Evolutionary conservation across 1,140 invertebrate genomes (phyloP).

Genomic region (Myzus persicae): DNA sequence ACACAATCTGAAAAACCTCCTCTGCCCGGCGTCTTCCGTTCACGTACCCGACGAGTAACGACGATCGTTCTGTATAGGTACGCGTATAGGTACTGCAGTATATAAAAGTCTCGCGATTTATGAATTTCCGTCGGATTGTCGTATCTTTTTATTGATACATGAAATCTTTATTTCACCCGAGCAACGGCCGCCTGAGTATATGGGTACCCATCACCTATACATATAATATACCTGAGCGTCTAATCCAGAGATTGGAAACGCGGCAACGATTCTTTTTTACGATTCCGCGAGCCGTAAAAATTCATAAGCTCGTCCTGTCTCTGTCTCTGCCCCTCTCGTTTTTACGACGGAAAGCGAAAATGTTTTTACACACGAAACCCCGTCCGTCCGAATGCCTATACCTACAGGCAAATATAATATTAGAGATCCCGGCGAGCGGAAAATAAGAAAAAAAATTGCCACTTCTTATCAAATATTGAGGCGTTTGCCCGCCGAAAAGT

Average conservation of each 20-base stretch:
- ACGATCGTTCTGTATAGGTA: not conserved
- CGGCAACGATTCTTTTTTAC: conserved; percentile 34
- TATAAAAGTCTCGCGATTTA: not conserved
- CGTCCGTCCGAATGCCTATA: not conserved
- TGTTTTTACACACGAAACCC: conserved; percentile 1
- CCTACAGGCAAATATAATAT: not conserved
- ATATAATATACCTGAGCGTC: not conserved
- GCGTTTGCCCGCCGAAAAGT: not conserved
- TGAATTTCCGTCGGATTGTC: conserved; percentile 21
- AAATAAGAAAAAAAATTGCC: not conserved
- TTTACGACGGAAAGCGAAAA: conserved; percentile 21
- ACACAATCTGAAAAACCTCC: not conserved
- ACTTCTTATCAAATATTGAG: conserved; percentile 32
- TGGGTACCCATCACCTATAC: too few species aligned
- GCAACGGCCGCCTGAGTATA: not conserved
- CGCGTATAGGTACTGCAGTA: not conserved
- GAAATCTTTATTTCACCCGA: conserved; percentile 23
- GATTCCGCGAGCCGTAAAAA: conserved; percentile 19
- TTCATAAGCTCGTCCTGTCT: not conserved
- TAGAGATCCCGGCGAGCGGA: not conserved
- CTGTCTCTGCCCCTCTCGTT: not conserved
- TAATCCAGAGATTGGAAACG: conserved; percentile 27
- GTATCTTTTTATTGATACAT: conserved; percentile 41
- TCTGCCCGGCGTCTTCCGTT: not conserved
- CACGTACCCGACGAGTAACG: not conserved